phyloP scores from a whole-genome alignment of 2,888 invertebrate species.

The Melinopterus prodromus region DNA sequence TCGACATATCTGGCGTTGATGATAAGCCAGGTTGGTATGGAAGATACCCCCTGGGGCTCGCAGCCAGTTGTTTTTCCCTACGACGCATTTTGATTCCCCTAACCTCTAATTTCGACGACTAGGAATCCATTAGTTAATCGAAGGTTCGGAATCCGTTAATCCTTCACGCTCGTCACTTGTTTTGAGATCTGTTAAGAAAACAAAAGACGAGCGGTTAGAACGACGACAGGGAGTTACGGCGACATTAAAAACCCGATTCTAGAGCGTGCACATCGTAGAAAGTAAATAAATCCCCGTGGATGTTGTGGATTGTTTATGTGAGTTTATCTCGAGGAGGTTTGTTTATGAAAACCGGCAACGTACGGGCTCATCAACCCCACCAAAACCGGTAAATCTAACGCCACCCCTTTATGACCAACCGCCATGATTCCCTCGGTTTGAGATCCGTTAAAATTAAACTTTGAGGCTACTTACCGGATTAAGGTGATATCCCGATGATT shows the following conservation, averaged over 20 bases:
- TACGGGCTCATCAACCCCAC: slow-evolving; percentile 35
- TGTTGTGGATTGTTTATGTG: not conserved
- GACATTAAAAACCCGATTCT: not conserved
- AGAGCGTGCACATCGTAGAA: not conserved
- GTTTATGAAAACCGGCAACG: not conserved
- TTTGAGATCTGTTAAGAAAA: not conserved
- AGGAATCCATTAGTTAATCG: slow-evolving; percentile 8
- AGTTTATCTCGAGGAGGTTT: slow-evolving; percentile 10
- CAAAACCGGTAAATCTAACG: slow-evolving; percentile 34
- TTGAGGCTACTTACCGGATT: slow-evolving; percentile 32
- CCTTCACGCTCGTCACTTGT: not conserved
- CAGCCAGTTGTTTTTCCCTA: slow-evolving; percentile 42
- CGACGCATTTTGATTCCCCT: slow-evolving; percentile 63
- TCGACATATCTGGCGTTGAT: slow-evolving; percentile 62
- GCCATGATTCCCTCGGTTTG: slow-evolving; percentile 41
- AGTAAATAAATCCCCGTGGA: not conserved
- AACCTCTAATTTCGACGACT: slow-evolving; percentile 28
- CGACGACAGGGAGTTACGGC: not conserved
- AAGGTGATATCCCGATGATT: slow-evolving; percentile 22
- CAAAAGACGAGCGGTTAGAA: not conserved
- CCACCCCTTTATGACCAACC: slow-evolving; percentile 44
- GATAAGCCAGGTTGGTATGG: slow-evolving; percentile 57
- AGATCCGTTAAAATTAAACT: slow-evolving; percentile 36
- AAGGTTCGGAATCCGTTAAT: not conserved
- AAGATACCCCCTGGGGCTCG: slow-evolving; percentile 62